Evolutionary conservation across 2,113 vertebrate species (phyloP).

Genomic region (Halichoerus grypus): DNA sequence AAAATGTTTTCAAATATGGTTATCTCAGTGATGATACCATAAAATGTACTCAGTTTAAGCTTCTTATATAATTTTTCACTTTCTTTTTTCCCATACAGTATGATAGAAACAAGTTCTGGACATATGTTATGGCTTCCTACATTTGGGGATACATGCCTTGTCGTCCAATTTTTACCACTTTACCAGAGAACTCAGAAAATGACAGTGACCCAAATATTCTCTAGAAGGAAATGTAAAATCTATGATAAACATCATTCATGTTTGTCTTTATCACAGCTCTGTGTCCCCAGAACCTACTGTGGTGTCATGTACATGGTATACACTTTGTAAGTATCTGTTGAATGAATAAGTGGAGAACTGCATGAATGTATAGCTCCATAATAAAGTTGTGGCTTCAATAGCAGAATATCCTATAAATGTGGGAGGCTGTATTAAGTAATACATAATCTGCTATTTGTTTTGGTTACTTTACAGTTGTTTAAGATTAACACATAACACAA

Average conservation of each 20-base stretch:
- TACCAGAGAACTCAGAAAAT: not conserved
- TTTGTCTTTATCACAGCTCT: not conserved
- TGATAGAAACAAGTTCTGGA: slow-evolving; percentile 26
- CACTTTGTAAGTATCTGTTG: not conserved
- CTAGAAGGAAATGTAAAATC: not conserved
- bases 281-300: not conserved
- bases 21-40: not conserved
- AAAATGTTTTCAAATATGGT: not conserved
- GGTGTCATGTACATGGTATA: not conserved
- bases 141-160: not conserved
- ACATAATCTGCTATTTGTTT: not conserved
- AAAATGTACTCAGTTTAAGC: not conserved
- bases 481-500: slow-evolving; percentile 34
- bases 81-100: not conserved
- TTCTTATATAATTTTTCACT: not conserved
- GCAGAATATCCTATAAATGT: not conserved
- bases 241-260: not conserved
- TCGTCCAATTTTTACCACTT: not conserved
- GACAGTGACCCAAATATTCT: not conserved
- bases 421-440: slow-evolving; percentile 32
- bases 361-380: not conserved
- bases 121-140: not conserved
- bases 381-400: not conserved
- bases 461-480: not conserved
- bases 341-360: not conserved